phyloP scores from a whole-genome alignment of 2,888 invertebrate species.

The Nasonovia ribisnigri region DNA sequence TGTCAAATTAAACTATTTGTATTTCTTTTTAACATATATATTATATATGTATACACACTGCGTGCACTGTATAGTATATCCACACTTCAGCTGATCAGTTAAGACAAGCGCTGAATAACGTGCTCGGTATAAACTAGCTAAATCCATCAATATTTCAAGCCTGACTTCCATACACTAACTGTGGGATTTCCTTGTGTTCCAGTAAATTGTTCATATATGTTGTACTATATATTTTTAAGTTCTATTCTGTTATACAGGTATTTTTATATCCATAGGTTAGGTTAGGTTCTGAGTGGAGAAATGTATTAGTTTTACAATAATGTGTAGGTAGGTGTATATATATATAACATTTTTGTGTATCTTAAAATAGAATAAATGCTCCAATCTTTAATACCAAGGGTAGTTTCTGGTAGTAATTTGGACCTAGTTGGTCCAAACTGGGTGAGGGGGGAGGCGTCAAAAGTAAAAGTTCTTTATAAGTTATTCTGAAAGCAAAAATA shows the following conservation, averaged over 20 bases:
- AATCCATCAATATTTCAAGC: conserved; percentile 26
- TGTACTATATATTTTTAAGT: not conserved
- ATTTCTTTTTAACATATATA: not conserved
- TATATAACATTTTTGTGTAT: not conserved
- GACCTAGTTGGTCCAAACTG: too few species aligned
- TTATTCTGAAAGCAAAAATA: too few species aligned
- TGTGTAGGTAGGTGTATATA: not conserved
- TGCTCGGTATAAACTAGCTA: not conserved
- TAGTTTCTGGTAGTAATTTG: not conserved
- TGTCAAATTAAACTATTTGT: conserved; percentile 13
- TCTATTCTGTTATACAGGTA: not conserved
- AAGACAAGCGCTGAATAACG: not conserved
- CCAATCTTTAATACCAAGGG: not conserved
- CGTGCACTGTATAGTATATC: not conserved
- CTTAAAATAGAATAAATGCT: not conserved
- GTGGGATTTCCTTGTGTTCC: not conserved
- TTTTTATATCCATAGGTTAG: not conserved
- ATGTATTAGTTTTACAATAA: not conserved
- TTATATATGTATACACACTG: not conserved
- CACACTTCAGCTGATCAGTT: conserved; percentile 2
- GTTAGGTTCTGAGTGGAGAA: not conserved
- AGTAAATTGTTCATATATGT: not conserved
- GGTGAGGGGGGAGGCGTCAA: too few species aligned
- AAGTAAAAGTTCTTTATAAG: too few species aligned
- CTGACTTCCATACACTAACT: not conserved